Evolutionary conservation across 2,113 vertebrate genomes (phyloP).

Genomic region (Takifugu bimaculatus): DNA sequence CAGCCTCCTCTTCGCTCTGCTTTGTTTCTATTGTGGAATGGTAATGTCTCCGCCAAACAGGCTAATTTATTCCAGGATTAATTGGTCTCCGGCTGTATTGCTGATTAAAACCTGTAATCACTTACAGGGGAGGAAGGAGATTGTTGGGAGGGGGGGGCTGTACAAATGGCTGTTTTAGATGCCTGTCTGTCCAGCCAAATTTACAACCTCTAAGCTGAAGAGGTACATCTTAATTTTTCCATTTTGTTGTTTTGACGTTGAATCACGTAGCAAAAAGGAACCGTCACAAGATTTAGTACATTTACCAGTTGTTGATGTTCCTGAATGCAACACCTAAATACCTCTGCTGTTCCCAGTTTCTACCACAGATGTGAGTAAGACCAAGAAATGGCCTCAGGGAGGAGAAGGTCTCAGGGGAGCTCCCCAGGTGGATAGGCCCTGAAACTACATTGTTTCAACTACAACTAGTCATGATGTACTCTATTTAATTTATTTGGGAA

Average conservation of each 20-base stretch:
- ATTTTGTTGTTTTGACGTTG: neutral
- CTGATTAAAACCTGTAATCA: conserved; percentile 71
- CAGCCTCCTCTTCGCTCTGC: conserved; percentile 21
- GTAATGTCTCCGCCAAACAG: conserved; percentile 38
- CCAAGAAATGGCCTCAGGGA: too few relatives aligned
- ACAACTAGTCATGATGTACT: too few relatives aligned
- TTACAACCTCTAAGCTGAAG: conserved; percentile 15
- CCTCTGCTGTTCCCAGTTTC: too few relatives aligned
- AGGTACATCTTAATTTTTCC: conserved; percentile 14
- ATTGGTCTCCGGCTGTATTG: conserved; percentile 59
- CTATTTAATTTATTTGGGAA: too few relatives aligned
- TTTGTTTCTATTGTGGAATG: conserved; percentile 42
- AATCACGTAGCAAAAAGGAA: neutral
- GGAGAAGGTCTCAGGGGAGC: too few relatives aligned
- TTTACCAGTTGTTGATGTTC: too few relatives aligned
- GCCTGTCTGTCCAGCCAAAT: conserved; percentile 39
- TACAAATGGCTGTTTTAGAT: conserved; percentile 46
- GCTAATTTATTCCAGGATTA: conserved; percentile 66
- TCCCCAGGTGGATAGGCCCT: too few relatives aligned
- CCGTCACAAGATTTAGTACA: too few relatives aligned
- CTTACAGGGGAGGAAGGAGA: conserved; percentile 42
- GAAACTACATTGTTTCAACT: too few relatives aligned
- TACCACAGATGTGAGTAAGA: too few relatives aligned
- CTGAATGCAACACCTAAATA: too few relatives aligned
- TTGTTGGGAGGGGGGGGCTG: conserved; percentile 6